Evolutionary conservation across 2,113 vertebrate species (phyloP), one percentile per base, ranked within the genome.

Genomic region (Neodontobutis hainanensis): DNA sequence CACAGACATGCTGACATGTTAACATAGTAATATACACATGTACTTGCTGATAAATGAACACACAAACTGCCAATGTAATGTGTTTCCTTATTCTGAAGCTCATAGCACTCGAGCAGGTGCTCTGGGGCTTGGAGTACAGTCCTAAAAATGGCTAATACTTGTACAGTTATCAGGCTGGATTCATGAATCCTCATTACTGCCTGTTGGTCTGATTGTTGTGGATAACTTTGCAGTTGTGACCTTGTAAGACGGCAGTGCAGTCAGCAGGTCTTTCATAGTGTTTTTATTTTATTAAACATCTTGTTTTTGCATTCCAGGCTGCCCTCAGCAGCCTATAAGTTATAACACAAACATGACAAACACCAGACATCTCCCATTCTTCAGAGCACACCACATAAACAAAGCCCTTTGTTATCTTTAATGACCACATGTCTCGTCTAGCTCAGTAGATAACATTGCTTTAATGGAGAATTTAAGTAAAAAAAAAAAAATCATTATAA

Each of bases 231-330:
- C 58, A 6, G 43, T 70, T 53, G 70, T 78, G 75, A 84, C 82
- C 72, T 68, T 70, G 73, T 60, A 65, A 50, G 36, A 55, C 40
- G 1, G 42, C 19, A 4, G 36, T 45, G 43, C 60, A 35, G 42
- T 47, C 42, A 4, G 60, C 73, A n/a, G 6, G 12, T 75, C 35
- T 65, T 7, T 11, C 9, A 14, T 66, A 59, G 75, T 86, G 79
- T 64, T 80, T 80, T 85, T 70, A 68, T 58, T 83, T 48, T 40
- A 3, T 27, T 27, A 6, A 6, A 19, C 55, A 68, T 76, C 60
- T 71, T 88, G 70, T 80, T 89, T 85, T 78, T 63, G 45, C 77
- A 85, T 83, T 87, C 70, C 81, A 76, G 66, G 71, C 77, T 52
- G 51, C 14, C 52, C n/a, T 70, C 40, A 65, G 55, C 27, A 51